These are phyloP conservation scores for Neogale vison DNA, from an alignment of 2,113 vertebrate genomes.

Conservation along the genomic window DNA sequence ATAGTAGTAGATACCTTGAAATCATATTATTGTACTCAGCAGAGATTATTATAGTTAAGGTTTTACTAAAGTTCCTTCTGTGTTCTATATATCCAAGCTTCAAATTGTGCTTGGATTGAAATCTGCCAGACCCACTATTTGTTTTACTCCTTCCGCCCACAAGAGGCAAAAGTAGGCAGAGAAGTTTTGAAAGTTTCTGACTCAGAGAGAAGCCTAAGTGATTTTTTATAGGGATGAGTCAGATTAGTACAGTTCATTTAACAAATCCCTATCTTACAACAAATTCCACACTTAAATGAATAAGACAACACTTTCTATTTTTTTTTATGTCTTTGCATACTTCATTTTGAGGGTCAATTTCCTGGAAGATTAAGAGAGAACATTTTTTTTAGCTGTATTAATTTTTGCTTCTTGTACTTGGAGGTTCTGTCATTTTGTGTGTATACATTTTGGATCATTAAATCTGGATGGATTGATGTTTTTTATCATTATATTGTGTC, in stretches of 20 bases:
- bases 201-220: not conserved
- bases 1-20: not conserved
- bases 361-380: not conserved
- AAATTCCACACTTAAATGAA: not conserved
- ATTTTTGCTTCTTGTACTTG: not conserved
- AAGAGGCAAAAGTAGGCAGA: not conserved
- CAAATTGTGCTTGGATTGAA: not conserved
- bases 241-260: not conserved
- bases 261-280: not conserved
- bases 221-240: not conserved
- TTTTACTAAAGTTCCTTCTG: not conserved
- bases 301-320: not conserved
- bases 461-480: not conserved
- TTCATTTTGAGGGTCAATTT: not conserved
- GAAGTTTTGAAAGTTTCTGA: conserved; percentile 10
- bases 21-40: not conserved
- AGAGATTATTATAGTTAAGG: not conserved
- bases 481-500: not conserved
- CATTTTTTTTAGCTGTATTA: not conserved
- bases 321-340: not conserved
- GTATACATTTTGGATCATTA: not conserved
- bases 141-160: not conserved
- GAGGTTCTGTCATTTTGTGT: not conserved
- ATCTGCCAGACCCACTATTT: not conserved
- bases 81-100: not conserved